phyloP scores from a whole-genome alignment of 2,797 vertebrate species.

The Anas bernieri region DNA sequence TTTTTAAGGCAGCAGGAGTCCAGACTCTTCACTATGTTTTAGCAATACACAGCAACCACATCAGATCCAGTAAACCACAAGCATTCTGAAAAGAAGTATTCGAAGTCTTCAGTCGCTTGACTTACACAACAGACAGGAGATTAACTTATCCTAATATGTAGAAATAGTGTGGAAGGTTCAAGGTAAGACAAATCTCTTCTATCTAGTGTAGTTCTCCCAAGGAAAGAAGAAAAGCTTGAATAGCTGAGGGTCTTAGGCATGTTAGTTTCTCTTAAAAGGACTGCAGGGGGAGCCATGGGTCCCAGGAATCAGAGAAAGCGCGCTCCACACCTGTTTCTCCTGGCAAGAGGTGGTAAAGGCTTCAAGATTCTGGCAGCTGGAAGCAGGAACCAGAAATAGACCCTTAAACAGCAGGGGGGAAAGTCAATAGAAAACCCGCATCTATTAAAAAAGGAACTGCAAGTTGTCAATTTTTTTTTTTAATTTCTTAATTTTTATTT shows the following conservation, averaged over 20 bases:
- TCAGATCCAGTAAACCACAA: neutral
- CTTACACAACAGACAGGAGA: rapidly evolving
- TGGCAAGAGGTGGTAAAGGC: constrained; percentile 1
- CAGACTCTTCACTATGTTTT: neutral
- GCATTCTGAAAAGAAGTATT: rapidly evolving
- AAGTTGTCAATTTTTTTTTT: neutral
- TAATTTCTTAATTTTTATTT: neutral
- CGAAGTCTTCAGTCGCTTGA: neutral
- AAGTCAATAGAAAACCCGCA: neutral
- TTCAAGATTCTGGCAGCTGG: constrained; percentile 34
- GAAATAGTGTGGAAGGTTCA: neutral
- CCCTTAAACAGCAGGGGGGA: neutral
- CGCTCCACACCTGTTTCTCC: constrained; percentile 39
- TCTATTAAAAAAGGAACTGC: neutral
- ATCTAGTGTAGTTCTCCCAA: neutral
- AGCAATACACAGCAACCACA: neutral
- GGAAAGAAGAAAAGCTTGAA: neutral
- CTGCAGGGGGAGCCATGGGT: constrained; percentile 50
- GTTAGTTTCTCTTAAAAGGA: neutral
- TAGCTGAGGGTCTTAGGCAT: neutral
- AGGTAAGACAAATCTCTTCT: neutral
- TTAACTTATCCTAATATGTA: rapidly evolving
- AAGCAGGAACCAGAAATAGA: constrained; percentile 34
- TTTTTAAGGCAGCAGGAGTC: neutral
- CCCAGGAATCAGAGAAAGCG: neutral